phyloP scores from a whole-genome alignment of 2,113 vertebrate genomes.

The Oryzias curvinotus region DNA sequence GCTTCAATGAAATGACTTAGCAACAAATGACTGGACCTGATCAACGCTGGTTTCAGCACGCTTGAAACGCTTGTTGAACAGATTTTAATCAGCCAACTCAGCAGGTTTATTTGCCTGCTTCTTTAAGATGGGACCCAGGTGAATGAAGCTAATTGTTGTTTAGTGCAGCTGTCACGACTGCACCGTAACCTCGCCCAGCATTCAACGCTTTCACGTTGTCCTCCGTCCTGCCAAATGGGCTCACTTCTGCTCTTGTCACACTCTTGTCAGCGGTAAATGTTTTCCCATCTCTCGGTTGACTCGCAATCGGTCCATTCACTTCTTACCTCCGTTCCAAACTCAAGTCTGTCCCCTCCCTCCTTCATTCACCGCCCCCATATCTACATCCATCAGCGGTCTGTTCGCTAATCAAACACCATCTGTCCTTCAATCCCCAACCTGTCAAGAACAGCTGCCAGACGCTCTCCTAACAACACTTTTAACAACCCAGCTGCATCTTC shows the following conservation, averaged over 20 bases:
- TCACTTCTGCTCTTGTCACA: no score
- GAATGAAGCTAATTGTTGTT: conserved; percentile 60
- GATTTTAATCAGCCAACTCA: conserved; percentile 69
- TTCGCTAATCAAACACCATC: conserved; percentile 99
- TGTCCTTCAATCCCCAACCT: conserved; percentile 99
- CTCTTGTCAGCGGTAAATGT: no score
- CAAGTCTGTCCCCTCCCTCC: conserved; percentile 38
- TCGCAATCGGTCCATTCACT: no score
- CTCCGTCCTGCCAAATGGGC: conserved; percentile 9
- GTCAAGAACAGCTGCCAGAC: conserved; percentile 99
- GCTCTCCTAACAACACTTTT: conserved; percentile 99
- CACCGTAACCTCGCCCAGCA: conserved; percentile 27
- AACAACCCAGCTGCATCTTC: conserved; percentile 97
- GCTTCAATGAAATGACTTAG: conserved; percentile 28
- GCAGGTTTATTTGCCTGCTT: conserved; percentile 60
- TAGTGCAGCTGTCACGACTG: conserved; percentile 43
- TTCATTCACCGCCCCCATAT: conserved; percentile 47
- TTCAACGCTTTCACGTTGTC: conserved; percentile 3
- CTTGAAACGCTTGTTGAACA: conserved; percentile 50
- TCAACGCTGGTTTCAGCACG: conserved; percentile 3
- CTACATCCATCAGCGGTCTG: conserved; percentile 82
- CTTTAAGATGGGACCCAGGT: conserved; percentile 69
- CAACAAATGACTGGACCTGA: conserved; percentile 27
- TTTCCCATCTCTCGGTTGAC: no score
- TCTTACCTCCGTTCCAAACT: conserved; percentile 20